Conservation (phyloP, 2,888 invertebrate species). For the Hymenopus coronatus region DNA sequence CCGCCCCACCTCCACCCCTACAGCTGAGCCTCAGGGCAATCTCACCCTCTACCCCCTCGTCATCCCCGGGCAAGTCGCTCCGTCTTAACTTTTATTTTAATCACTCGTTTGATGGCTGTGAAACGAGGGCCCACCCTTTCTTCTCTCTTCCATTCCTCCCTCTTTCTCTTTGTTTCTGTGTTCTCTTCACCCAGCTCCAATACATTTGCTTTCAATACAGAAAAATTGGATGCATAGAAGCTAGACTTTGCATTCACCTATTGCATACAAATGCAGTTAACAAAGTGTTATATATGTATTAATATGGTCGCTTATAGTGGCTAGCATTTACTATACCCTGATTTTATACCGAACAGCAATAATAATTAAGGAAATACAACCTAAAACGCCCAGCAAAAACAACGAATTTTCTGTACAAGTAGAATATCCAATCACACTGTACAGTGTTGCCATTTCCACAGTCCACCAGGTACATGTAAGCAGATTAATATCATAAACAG, state of each 20-base stretch:
- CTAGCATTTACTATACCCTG: too few species aligned
- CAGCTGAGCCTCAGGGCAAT: conserved; percentile 13
- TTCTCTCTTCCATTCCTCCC: background rate
- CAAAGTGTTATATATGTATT: too few species aligned
- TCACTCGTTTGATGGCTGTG: conserved; percentile 25
- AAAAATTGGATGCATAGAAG: background rate
- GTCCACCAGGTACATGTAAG: too few species aligned
- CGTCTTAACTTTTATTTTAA: conserved; percentile 33
- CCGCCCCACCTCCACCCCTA: conserved; percentile 8
- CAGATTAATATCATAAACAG: too few species aligned
- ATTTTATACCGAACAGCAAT: too few species aligned
- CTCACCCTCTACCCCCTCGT: conserved; percentile 21
- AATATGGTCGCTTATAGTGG: too few species aligned
- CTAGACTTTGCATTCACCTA: background rate
- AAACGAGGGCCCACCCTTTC: background rate
- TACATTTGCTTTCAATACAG: background rate
- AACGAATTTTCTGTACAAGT: too few species aligned
- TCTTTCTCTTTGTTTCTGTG: background rate
- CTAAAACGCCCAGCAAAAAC: too few species aligned
- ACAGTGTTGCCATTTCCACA: too few species aligned
- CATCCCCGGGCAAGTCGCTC: conserved; percentile 11
- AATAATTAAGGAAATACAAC: too few species aligned
- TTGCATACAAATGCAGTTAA: too few species aligned
- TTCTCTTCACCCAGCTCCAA: background rate
- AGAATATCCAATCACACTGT: too few species aligned